phyloP scores from a whole-genome alignment of 2,888 invertebrate species.

The Crossocerus cetratus region DNA sequence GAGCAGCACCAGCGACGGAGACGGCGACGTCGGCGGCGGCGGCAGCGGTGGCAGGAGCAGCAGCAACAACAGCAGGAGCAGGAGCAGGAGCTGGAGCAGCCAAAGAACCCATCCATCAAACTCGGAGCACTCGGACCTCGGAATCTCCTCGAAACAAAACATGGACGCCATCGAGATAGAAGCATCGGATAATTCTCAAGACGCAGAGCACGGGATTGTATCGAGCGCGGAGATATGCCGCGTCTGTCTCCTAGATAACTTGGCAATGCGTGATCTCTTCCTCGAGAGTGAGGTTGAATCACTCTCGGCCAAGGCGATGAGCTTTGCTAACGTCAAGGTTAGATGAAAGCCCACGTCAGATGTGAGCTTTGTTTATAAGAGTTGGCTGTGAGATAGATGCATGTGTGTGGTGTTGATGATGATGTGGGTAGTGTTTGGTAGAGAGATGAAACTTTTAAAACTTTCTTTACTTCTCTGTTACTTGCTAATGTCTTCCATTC shows the following conservation, averaged over 20 bases:
- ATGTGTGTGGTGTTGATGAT: neutral
- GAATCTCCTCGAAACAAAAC: conserved; percentile 64
- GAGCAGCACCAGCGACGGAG: too few relatives aligned
- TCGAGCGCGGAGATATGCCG: conserved; percentile 69
- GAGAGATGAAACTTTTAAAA: neutral
- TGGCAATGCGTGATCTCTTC: conserved; percentile 70
- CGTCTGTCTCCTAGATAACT: conserved; percentile 67
- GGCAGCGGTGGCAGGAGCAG: too few relatives aligned
- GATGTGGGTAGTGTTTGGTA: too few relatives aligned
- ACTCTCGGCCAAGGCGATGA: conserved; percentile 72
- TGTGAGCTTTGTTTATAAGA: conserved; percentile 40
- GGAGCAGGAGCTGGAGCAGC: conserved; percentile 12
- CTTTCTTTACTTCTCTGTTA: too few relatives aligned
- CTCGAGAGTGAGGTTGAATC: conserved; percentile 63
- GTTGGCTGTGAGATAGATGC: neutral
- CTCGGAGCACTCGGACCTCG: too few relatives aligned
- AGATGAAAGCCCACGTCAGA: conserved; percentile 50
- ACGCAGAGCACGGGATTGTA: conserved; percentile 59
- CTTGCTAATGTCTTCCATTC: too few relatives aligned
- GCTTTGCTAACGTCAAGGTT: conserved; percentile 74
- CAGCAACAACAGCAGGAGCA: too few relatives aligned
- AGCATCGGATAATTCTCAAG: conserved; percentile 65
- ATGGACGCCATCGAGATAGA: conserved; percentile 75
- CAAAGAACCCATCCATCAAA: conserved; percentile 13
- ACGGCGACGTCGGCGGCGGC: too few relatives aligned